Conservation (phyloP, 1,140 invertebrate species). For the Caenorhabditis latens region DNA sequence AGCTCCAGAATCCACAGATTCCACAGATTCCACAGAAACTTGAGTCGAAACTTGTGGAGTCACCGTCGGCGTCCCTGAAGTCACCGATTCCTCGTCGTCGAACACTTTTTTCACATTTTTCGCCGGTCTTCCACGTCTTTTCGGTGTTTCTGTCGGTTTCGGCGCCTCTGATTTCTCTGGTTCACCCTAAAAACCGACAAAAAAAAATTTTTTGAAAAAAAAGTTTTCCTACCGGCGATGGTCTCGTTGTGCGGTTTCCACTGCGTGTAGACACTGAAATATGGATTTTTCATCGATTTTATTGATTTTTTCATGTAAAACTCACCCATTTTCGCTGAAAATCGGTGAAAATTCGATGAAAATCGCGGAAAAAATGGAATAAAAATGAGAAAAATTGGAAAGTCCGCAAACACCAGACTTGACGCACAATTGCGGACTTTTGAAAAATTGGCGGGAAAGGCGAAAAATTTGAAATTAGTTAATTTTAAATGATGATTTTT, state of each 20-base stretch:
- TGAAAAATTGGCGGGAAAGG: too few species aligned
- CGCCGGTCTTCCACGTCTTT: neutral
- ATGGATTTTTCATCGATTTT: neutral
- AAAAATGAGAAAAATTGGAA: neutral
- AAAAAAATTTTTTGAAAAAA: neutral
- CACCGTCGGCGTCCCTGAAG: too few species aligned
- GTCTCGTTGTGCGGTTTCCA: constrained; percentile 6
- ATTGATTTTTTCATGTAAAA: neutral
- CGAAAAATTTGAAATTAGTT: too few species aligned
- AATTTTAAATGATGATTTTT: too few species aligned
- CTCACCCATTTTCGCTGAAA: constrained; percentile 4
- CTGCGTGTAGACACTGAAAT: constrained; percentile 25
- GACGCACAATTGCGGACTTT: constrained; percentile 16
- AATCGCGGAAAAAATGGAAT: neutral
- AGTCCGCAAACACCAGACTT: neutral
- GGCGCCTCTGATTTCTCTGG: neutral
- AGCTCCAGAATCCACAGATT: too few species aligned
- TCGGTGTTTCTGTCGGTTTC: neutral
- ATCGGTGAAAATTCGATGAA: neutral
- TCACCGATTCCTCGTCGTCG: too few species aligned
- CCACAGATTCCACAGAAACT: too few species aligned
- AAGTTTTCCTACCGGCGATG: neutral
- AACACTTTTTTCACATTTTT: neutral
- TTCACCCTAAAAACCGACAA: neutral
- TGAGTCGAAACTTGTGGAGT: too few species aligned